Conservation (phyloP, 2,888 invertebrate genomes). For the Lycocerus yunnanus region DNA sequence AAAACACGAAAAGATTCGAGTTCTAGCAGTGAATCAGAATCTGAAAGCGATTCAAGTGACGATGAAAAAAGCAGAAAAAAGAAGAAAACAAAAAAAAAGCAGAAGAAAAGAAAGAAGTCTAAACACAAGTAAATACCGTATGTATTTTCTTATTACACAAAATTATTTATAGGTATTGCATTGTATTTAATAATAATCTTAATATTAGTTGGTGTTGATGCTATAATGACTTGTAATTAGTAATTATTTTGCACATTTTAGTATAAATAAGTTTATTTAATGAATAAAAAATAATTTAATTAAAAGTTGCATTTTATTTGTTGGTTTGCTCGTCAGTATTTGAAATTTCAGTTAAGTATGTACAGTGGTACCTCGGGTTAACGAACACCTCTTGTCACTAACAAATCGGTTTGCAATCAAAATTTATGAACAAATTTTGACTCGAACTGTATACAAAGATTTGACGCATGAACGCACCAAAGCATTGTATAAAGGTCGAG, state of each 20-base stretch:
- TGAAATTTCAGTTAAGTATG: not conserved
- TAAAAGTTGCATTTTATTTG: not conserved
- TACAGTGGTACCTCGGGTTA: too few species aligned
- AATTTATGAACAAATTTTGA: too few species aligned
- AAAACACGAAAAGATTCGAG: slow-evolving; percentile 66
- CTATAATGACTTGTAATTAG: not conserved
- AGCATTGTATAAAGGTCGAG: too few species aligned
- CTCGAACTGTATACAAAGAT: too few species aligned
- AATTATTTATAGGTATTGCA: not conserved
- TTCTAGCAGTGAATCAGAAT: slow-evolving; percentile 68
- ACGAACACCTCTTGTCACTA: too few species aligned
- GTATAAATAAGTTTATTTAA: not conserved
- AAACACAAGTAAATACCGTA: slow-evolving; percentile 59
- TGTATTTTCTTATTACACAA: not conserved
- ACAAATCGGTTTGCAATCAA: too few species aligned
- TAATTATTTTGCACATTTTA: not conserved
- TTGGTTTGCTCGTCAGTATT: not conserved
- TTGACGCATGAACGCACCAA: too few species aligned
- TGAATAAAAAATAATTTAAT: not conserved
- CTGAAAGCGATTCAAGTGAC: slow-evolving; percentile 66
- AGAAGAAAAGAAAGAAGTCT: slow-evolving; percentile 76
- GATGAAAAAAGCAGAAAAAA: slow-evolving; percentile 72
- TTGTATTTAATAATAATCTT: not conserved
- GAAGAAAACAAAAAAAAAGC: slow-evolving; percentile 71
- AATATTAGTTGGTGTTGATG: not conserved